Base-by-base conservation (phyloP, 2,888 invertebrate species). In the Tachina lurida region DNA sequence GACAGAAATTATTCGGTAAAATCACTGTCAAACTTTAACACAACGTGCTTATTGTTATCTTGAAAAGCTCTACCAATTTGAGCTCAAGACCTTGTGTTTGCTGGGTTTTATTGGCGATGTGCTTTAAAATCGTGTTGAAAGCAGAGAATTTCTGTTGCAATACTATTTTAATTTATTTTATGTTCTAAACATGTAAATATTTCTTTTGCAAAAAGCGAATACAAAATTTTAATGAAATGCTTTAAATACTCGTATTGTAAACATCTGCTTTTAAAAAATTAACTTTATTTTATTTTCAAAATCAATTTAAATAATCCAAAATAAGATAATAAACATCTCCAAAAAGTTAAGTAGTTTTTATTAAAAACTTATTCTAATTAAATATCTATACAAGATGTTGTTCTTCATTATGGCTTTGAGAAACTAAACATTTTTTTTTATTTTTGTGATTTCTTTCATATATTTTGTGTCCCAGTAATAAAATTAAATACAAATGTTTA, bases 91-190 rank as follows among this genome's bases (percentile, higher is more conserved):
- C 31, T 7, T 31, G 10, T 60, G 60, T 9, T 39, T 39, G 39
- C 10, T 60, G 65, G 71, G 77, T 81, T 74, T 78, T 78, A 81
- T 78, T 78, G 12, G 62, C 12, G 17, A 49, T 76, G 45, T 76
- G 54, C 77, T 62, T 74, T 60, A 68, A 80, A 71, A 73, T 76
- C 71, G 67, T 84, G 76, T 39, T 76, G 71, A 71, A 60, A 47
- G 58, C n/a, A 10, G 41, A 12, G 54, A 74, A 67, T 41, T 60
- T 58, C 58, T 63, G 54, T 56, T 56, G 17, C n/a, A 17, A 41
- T 45, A 65, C 52, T 10, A 54, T 22, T 47, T 54, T 22, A n/a
- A n/a, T 22, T 31, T 58, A 62, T 67, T 81, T 60, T 45, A 43
- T 79, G 45, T 62, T 17, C 15, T 60, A 45, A 63, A 43, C 60